Conservation (phyloP, 1,140 invertebrate species). For the Onthophagus taurus region DNA sequence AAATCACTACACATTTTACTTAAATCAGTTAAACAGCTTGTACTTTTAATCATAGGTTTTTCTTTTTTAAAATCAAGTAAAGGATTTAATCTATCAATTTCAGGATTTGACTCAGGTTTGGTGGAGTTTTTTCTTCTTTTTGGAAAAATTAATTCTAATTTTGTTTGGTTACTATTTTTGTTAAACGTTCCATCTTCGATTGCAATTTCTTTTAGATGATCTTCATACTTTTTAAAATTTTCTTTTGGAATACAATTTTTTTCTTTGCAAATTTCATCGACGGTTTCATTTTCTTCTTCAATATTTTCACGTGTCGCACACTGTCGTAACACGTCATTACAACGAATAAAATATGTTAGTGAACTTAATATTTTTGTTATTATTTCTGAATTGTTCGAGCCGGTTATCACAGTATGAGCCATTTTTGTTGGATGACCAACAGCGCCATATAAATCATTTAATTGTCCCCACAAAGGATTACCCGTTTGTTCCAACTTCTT, state of each 20-base stretch:
- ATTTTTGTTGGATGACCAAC: slow-evolving; percentile 66
- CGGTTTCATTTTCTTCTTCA: slow-evolving; percentile 25
- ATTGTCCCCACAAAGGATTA: slow-evolving; percentile 79
- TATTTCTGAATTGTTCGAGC: slow-evolving; percentile 53
- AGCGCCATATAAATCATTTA: slow-evolving; percentile 74
- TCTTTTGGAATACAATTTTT: slow-evolving; percentile 26
- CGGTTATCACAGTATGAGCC: slow-evolving; percentile 68
- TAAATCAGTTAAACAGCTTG: background rate
- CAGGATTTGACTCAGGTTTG: too few species aligned
- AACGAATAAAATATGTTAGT: slow-evolving; percentile 77
- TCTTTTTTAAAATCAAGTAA: too few species aligned
- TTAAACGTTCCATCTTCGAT: background rate
- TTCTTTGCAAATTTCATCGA: slow-evolving; percentile 23
- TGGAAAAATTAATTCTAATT: too few species aligned
- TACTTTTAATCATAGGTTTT: background rate
- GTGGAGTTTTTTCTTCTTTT: too few species aligned
- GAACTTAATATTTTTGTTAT: slow-evolving; percentile 57
- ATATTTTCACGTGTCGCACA: slow-evolving; percentile 19
- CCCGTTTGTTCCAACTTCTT: slow-evolving; percentile 45
- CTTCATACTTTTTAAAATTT: slow-evolving; percentile 31
- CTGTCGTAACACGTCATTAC: slow-evolving; percentile 52
- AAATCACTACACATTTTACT: too few species aligned
- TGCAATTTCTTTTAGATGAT: slow-evolving; percentile 25
- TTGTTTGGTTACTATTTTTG: background rate
- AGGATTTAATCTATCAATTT: too few species aligned